Conservation (phyloP, 2,797 vertebrate genomes). For the Megalops cyprinoides region DNA sequence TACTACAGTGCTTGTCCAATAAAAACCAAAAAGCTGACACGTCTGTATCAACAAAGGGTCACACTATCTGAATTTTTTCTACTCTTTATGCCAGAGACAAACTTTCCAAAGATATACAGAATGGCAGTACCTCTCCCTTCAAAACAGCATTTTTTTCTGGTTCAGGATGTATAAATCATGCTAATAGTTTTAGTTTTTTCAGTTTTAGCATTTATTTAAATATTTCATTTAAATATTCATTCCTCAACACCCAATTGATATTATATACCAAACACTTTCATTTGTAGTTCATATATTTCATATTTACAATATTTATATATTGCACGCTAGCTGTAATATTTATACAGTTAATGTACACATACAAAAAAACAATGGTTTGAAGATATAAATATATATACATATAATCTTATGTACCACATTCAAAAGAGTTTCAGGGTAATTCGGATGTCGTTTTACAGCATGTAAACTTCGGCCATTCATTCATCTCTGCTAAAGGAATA, state of each 20-base stretch:
- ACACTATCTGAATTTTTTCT: no score
- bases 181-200: not conserved
- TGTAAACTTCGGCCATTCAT: constrained; percentile 51
- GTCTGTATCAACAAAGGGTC: no score
- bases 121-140: no score
- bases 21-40: no score
- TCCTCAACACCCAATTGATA: constrained; percentile 21
- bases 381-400: constrained; percentile 61
- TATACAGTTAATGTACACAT: constrained; percentile 74
- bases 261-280: constrained; percentile 75
- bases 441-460: constrained; percentile 55
- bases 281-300: constrained; percentile 65
- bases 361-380: constrained; percentile 68
- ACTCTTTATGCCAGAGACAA: no score
- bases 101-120: no score
- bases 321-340: constrained; percentile 77
- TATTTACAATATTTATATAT: constrained; percentile 91
- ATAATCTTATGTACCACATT: constrained; percentile 60
- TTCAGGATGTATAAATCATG: not conserved
- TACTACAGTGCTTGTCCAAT: no score
- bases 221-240: constrained; percentile 28
- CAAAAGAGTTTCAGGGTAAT: constrained; percentile 60
- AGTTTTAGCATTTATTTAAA: constrained; percentile 17
- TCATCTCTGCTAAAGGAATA: constrained; percentile 48
- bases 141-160: no score